Evolutionary conservation across 1,140 invertebrate genomes (phyloP).

Genomic region (Venturia canescens): DNA sequence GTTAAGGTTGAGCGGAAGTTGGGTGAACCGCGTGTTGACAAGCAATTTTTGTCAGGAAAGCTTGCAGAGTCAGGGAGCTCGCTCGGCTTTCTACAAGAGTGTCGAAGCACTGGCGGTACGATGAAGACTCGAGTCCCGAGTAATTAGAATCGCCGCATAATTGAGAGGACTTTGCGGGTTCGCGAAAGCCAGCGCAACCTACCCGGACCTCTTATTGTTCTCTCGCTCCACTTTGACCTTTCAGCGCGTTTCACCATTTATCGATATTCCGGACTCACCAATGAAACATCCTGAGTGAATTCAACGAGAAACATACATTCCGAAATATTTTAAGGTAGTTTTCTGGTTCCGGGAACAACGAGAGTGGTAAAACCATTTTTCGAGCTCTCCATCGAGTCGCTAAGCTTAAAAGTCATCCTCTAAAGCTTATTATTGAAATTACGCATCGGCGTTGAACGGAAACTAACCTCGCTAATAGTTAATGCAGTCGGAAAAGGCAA

Average conservation of each 20-base stretch:
- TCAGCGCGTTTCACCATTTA: conserved; percentile 17
- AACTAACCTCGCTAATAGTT: neutral
- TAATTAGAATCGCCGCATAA: conserved; percentile 70
- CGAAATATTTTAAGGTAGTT: too few relatives aligned
- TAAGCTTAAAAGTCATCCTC: too few relatives aligned
- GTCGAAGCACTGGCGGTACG: neutral
- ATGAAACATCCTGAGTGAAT: neutral
- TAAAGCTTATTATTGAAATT: neutral
- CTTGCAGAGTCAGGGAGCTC: neutral
- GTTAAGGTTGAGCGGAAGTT: too few relatives aligned
- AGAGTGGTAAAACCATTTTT: too few relatives aligned
- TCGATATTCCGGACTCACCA: conserved; percentile 40
- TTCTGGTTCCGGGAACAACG: too few relatives aligned
- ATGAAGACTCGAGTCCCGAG: conserved; percentile 53
- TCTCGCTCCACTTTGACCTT: conserved; percentile 17
- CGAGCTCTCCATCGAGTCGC: too few relatives aligned
- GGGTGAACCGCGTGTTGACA: too few relatives aligned
- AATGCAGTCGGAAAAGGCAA: neutral
- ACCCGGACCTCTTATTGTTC: conserved; percentile 27
- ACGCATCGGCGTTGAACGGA: too few relatives aligned
- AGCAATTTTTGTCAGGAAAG: too few relatives aligned
- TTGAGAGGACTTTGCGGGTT: conserved; percentile 65
- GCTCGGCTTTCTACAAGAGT: neutral
- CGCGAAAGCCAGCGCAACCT: conserved; percentile 15
- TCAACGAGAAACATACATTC: too few relatives aligned